Base-by-base conservation (phyloP, 1,140 invertebrate species). In the Trichonephila clavipes region DNA sequence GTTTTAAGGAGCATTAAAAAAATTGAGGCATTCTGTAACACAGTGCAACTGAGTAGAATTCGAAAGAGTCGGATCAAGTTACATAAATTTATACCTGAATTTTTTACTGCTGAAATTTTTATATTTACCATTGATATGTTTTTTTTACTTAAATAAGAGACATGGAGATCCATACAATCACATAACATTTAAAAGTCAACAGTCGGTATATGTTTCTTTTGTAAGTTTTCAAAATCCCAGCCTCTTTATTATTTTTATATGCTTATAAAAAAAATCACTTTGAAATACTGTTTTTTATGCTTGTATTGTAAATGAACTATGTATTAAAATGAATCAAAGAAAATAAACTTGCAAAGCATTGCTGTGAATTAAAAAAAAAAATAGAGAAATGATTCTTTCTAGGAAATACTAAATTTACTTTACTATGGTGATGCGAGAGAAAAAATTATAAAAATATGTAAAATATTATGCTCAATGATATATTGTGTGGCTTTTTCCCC, bases 1-100 rank as follows among this genome's bases (percentile, higher is more conserved):
- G 34, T 51, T 89, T n/a, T 89, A 28, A 44, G 21, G 40, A 89
- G n/a, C 14, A 19, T 88, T 51, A 51, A 51, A 51, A 51, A 62
- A 64, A 62, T 40, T 64, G 61, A 40, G 34, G 61, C 59, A 62
- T 66, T 66, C 34, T 28, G 19, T 59, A 8, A 87, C 18, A 51
- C 51, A 51, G 51, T 51, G 51, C 51, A 24, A 40, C 16, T n/a
- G 58, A 5, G 24, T 62, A 64, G 58, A 24, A 21, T 89, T 69
- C n/a, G 61, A 40, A 34, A 19, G n/a, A 51, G 40, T 21, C 51
- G 14, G 64, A 59, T 69, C 62, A 77, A 89, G 24, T 72, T 51
- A 40, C 64, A 77, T 34, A 89, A 51, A 89, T 89, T 89, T 89
- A 89, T 89, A 89, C 40, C 64, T 89, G 88, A 72, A 69, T 89